Base-by-base conservation (phyloP, 2,888 invertebrate species). In the Neoscelio sp. region DNA sequence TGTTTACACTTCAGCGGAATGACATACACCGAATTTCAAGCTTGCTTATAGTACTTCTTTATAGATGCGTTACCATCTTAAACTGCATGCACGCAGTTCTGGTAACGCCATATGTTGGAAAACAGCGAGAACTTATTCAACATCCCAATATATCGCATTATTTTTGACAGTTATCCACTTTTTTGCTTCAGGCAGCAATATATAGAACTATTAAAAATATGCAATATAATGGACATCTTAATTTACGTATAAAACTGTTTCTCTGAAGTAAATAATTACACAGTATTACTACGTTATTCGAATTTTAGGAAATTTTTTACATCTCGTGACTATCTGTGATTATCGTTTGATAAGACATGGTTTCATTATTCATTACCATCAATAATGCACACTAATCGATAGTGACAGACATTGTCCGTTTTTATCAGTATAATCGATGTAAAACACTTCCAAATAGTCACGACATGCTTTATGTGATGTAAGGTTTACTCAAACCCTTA, bases 331-430 rank as follows among this genome's bases (percentile, higher is more conserved):
- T 60, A 33, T 52, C 30, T 10, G 12, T 33, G 38, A 60, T 60
- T 33, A 70, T 35, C 30, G 15, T 60, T n/a, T 15, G 56, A 67
- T 67, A 46, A 67, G 46, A 42, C 20, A 26, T 12, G 28, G 10
- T 48, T 71, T 52, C 42, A 60, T 52, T 50, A 71, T 71, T 50
- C 42, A 71, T 60, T 58, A 10, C 8, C 10, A 58, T 70, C 60
- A 60, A 60, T 71, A 58, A 71, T 71, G 28, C 40, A 52, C n/a
- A 60, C n/a, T 17, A 42, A 71, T 71, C 70, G 28, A 71, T 71
- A 48, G 12, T 20, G 28, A 38, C 40, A 40, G 60, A 40, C 70
- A 60, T 46, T 15, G 42, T 40, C 23, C 30, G 38, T 18, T 58
- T 46, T 68, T 56, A 23, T 68, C 68, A 10, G n/a, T 2, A 28